phyloP scores from a whole-genome alignment of 2,888 invertebrate genomes.

The Protodeltote pygarga region DNA sequence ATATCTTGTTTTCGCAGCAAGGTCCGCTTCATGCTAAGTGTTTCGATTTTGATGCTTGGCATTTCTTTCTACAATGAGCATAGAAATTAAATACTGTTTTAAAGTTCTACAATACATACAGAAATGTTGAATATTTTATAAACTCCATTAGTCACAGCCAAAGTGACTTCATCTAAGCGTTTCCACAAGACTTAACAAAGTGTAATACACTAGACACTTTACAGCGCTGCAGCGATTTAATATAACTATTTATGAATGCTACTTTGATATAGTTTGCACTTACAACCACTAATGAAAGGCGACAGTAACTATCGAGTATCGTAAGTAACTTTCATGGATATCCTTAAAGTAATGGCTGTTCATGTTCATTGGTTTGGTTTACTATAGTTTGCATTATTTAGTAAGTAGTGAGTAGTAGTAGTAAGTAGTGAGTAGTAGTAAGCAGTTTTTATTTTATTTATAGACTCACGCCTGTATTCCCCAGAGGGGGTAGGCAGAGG shows the following conservation, averaged over 20 bases:
- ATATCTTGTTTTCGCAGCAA: too few species aligned
- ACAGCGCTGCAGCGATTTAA: slow-evolving; percentile 12
- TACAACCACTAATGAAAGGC: slow-evolving; percentile 16
- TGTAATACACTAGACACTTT: slow-evolving; percentile 4
- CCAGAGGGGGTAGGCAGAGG: too few species aligned
- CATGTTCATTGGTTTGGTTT: slow-evolving; percentile 16
- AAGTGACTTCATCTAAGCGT: neutral
- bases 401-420: too few species aligned
- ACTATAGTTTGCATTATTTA: slow-evolving; percentile 3
- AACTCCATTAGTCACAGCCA: neutral
- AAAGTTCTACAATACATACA: too few species aligned
- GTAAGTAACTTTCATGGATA: slow-evolving; percentile 27
- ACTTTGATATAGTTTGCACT: slow-evolving; percentile 33
- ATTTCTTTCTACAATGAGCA: too few species aligned
- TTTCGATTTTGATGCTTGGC: too few species aligned
- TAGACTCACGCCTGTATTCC: too few species aligned
- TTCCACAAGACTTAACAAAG: neutral
- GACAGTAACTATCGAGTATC: slow-evolving; percentile 23
- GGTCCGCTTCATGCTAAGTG: too few species aligned
- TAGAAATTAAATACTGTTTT: too few species aligned
- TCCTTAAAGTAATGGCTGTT: slow-evolving; percentile 29
- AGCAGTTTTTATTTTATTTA: too few species aligned
- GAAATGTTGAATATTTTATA: neutral
- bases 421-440: too few species aligned
- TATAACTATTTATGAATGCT: slow-evolving; percentile 9